Base-by-base conservation (phyloP, 1,140 invertebrate genomes). In the Diachasma alloeum region DNA sequence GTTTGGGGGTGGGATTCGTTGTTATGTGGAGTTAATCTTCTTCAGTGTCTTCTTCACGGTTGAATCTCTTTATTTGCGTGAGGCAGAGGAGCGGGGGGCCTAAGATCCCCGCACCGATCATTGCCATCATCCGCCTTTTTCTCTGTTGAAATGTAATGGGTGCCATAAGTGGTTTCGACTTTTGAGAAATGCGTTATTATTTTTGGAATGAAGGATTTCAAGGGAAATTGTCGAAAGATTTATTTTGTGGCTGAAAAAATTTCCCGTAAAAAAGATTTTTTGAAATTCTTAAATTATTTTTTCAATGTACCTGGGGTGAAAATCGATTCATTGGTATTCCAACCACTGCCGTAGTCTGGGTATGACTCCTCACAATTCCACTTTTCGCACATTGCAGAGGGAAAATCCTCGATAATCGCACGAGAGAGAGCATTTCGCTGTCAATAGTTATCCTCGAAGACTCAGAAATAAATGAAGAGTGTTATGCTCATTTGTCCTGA, bases 251-350 rank as follows among this genome's bases (percentile, higher is more conserved):
- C n/a, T n/a, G n/a, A n/a, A n/a, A n/a, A n/a, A n/a, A n/a, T n/a
- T n/a, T n/a, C n/a, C n/a, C 2, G 31, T n/a, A 6, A 31, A 31
- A 31, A 31, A 3, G 31, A 31, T 31, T 6, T 2, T 31, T 31
- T 2, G 31, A 31, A 42, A 6, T 31, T 31, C 9, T 11, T 42
- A 42, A 42, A 4, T 42, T 10, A 42, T 42, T 13, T 11, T 42
- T n/a, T n/a, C n/a, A n/a, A n/a, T n/a, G n/a, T 74, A 74, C 73
- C 73, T 74, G 37, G 19, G 24, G 42, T 74, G 24, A 36, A 53
- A 74, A 63, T 42, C 73, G 39, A 67, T 74, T 67, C 42, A 39
- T 39, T 42, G 59, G 59, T 44, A 24, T 63, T 63, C 4, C 59
- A 24, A 5, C 59, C 19, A 11, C 0, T 10, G 0, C 9, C 19